A percentile compares a stretch with the other conserved stretches of the same genome.
phyloP scores from a whole-genome alignment of 1,140 invertebrate species.

The Pemphigus obesinymphae region DNA sequence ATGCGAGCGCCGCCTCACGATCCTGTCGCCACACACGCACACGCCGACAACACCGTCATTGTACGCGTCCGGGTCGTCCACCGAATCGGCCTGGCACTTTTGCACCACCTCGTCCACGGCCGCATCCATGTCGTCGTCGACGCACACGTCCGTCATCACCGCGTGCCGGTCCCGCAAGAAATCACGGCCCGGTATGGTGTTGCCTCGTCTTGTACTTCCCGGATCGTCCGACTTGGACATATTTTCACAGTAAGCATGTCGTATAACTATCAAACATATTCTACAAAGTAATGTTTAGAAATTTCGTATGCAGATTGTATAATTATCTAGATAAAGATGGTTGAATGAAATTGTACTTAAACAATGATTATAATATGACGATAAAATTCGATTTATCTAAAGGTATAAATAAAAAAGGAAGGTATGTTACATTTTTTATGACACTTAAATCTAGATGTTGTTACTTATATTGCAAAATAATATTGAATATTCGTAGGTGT shows the following conservation, averaged over 20 bases:
- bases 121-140: not conserved
- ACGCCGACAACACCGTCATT: conserved; percentile 50
- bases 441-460: too few relatives aligned
- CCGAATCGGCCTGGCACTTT: conserved; percentile 9
- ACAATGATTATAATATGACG: too few relatives aligned
- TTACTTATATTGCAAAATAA: too few relatives aligned
- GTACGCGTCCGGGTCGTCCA: conserved; percentile 30
- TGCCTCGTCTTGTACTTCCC: conserved; percentile 69
- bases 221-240: conserved; percentile 62
- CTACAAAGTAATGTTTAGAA: too few relatives aligned
- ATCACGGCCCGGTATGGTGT: conserved; percentile 61
- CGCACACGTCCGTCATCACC: not conserved
- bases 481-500: too few relatives aligned
- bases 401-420: too few relatives aligned
- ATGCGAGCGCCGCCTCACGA: conserved; percentile 61
- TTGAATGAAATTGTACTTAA: too few relatives aligned
- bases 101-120: not conserved
- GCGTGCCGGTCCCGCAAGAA: conserved; percentile 46
- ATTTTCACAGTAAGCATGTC: conserved; percentile 58
- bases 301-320: too few relatives aligned
- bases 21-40: conserved; percentile 71
- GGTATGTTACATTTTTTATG: too few relatives aligned
- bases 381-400: too few relatives aligned
- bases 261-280: too few relatives aligned
- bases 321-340: too few relatives aligned